phyloP scores from a whole-genome alignment of 2,113 vertebrate genomes.

The Anhinga anhinga region DNA sequence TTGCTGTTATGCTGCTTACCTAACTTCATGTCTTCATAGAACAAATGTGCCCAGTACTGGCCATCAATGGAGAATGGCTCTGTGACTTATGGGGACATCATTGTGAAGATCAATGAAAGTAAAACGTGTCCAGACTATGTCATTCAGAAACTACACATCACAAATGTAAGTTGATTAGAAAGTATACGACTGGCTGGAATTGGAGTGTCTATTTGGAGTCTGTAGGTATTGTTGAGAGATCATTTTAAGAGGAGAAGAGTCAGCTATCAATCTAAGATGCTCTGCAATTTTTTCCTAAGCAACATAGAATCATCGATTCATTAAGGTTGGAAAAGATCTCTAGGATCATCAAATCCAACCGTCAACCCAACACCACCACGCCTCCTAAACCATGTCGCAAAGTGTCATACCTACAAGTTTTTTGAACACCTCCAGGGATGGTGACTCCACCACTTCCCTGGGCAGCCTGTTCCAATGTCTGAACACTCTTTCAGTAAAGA shows the following conservation, averaged over 20 bases:
- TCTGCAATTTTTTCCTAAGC: not conserved
- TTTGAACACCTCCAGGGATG: no score
- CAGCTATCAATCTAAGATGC: not conserved
- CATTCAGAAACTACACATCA: constrained; percentile 85
- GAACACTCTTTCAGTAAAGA: no score
- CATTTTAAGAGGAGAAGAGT: not conserved
- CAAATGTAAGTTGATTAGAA: constrained; percentile 78
- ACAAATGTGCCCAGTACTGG: constrained; percentile 96
- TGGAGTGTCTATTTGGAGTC: not conserved
- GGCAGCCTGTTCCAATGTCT: no score
- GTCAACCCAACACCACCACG: no score
- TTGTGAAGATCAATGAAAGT: constrained; percentile 81
- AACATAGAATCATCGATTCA: no score
- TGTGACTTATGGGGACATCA: constrained; percentile 83
- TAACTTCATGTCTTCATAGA: constrained; percentile 66
- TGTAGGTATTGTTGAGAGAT: not conserved
- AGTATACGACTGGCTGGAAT: not conserved
- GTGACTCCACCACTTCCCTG: no score
- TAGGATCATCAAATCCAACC: no score
- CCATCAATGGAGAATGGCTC: constrained; percentile 77
- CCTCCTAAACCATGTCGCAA: no score
- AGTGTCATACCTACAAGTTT: no score
- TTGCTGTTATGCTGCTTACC: not conserved
- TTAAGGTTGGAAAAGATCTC: no score
- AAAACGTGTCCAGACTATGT: constrained; percentile 88